Evolutionary conservation across 2,113 vertebrate genomes (phyloP).

Genomic region (Xenus cinereus): DNA sequence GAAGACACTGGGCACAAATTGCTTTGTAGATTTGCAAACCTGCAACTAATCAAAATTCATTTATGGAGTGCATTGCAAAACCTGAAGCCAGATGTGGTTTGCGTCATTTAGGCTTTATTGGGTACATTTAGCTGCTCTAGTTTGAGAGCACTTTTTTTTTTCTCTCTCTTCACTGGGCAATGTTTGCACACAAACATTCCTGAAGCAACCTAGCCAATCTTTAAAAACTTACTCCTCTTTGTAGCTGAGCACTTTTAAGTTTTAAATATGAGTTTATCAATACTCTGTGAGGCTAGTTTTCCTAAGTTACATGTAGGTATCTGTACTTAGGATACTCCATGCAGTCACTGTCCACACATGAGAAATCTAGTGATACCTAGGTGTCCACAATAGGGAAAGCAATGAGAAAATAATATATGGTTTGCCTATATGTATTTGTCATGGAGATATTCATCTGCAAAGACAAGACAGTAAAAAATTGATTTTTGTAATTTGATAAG

Average conservation of each 20-base stretch:
- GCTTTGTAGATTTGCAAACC: conserved; percentile 32
- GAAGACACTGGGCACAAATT: background rate
- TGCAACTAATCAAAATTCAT: conserved; percentile 51
- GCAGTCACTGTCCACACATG: background rate
- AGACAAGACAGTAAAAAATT: background rate
- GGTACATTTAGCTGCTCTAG: conserved; percentile 10
- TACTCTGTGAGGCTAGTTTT: background rate
- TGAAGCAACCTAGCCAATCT: background rate
- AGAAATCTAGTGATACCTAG: background rate
- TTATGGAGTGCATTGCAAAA: conserved; percentile 30
- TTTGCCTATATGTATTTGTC: background rate
- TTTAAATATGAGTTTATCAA: background rate
- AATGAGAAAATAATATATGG: background rate
- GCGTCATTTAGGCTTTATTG: conserved; percentile 16
- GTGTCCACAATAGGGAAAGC: background rate
- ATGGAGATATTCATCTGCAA: background rate
- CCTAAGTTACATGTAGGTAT: background rate
- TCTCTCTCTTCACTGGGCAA: background rate
- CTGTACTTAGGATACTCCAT: background rate
- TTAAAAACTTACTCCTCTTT: background rate
- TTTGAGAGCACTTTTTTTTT: background rate
- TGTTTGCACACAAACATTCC: conserved; percentile 1
- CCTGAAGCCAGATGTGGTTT: conserved; percentile 54
- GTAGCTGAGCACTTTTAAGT: background rate
- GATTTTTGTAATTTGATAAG: background rate